Evolutionary conservation across 2,888 invertebrate species (phyloP), one percentile per base, ranked within the genome.

Genomic region (Hydroisotoma schaefferi): DNA sequence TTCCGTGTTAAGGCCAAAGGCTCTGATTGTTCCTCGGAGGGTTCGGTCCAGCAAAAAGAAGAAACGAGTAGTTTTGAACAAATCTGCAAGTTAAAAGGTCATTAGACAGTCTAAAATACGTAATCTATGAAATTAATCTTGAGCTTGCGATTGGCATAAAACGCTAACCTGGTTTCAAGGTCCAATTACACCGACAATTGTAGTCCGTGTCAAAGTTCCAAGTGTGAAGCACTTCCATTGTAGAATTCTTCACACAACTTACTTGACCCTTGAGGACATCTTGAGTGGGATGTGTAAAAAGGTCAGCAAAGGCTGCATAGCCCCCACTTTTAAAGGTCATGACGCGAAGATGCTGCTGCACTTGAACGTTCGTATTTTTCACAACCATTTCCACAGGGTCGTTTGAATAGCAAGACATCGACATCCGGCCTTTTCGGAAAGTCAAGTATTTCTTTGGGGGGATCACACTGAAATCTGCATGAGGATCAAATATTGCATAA

Each of bases 191-290:
- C 37, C 43, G 51, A 33, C 67, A 67, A 37, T 55, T 43, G 40
- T 62, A 64, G 22, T 61, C 61, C 3, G 67, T 67, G 46, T 67
- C 67, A 29, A 57, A 67, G 28, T 57, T 64, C 67, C 67, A 67
- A 1, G 60, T 64, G 52, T 49, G 60, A n/a, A 67, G 40, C 26
- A 53, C 56, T 18, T 59, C 63, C 26, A 55, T 55, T 18, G 43
- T 56, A 3, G 18, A 37, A 26, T 67, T 67, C 15, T 62, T 62
- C 10, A 60, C 57, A 38, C 67, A 67, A 26, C 54, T 55, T 10
- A 67, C 59, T 27, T 67, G 60, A 23, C 67, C 67, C 18, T 55
- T 23, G 18, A 63, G 59, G 1, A 54, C 59, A 27, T 59, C 63
- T 52, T 60, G 59, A 5, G 38, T 54, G 10, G 64, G 64, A 59